phyloP scores from a whole-genome alignment of 1,140 invertebrate genomes.

The Polypedilum vanderplanki region DNA sequence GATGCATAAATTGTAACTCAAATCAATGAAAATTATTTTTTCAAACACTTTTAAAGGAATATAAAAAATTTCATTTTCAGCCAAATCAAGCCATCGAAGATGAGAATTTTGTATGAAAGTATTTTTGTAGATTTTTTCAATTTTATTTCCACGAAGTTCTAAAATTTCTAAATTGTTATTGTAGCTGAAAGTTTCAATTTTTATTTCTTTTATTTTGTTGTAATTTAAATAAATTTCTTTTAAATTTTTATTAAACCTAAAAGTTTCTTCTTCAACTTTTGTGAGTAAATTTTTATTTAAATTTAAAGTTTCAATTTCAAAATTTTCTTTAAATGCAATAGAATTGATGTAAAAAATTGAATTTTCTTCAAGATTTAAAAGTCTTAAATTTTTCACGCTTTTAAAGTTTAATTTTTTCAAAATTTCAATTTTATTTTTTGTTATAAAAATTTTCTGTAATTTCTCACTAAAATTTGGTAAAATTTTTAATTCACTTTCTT shows the following conservation, averaged over 20 bases:
- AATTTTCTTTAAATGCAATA: not conserved
- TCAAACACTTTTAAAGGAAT: not conserved
- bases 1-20: not conserved
- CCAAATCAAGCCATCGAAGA: not conserved
- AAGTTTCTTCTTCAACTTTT: not conserved
- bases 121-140: not conserved
- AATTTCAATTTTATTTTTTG: slow-evolving; percentile 16
- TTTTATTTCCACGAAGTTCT: slow-evolving; percentile 32
- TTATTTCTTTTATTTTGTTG: not conserved
- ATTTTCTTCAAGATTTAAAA: not conserved
- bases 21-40: not conserved
- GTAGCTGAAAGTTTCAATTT: slow-evolving; percentile 27
- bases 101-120: not conserved
- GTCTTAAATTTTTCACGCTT: not conserved
- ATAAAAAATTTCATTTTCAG: not conserved
- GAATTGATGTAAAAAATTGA: not conserved
- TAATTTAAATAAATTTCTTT: not conserved
- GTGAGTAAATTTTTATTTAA: slow-evolving; percentile 29
- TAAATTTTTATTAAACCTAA: not conserved
- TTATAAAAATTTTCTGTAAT: not conserved
- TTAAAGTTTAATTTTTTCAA: not conserved
- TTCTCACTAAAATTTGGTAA: not conserved
- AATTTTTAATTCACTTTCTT: slow-evolving; percentile 48
- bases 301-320: not conserved
- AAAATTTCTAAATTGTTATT: slow-evolving; percentile 32